Evolutionary conservation across 2,797 vertebrate species (phyloP).

Genomic region (Poliocrania exsul): DNA sequence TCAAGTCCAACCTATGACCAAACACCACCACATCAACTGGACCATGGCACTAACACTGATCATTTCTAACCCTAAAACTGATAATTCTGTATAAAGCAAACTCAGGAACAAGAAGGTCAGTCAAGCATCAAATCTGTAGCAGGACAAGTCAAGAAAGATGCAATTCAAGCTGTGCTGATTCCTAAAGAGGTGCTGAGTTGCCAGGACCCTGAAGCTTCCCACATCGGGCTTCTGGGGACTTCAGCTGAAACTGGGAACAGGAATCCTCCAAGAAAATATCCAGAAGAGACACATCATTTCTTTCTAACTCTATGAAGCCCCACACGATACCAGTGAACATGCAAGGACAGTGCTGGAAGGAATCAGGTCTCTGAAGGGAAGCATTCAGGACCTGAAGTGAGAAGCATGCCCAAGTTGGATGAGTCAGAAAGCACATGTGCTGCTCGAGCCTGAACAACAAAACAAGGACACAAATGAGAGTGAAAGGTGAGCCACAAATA

Average conservation of each 20-base stretch:
- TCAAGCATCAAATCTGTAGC: not conserved
- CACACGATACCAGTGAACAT: not conserved
- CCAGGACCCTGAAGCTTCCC: not conserved
- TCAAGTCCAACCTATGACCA: not conserved
- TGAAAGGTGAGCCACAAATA: not conserved
- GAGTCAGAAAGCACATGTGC: not conserved
- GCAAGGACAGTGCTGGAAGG: not conserved
- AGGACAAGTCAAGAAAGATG: not conserved
- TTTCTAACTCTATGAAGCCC: not conserved
- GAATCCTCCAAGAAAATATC: not conserved
- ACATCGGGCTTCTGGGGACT: not conserved
- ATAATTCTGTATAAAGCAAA: not conserved
- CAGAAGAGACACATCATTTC: not conserved
- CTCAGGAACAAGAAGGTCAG: not conserved
- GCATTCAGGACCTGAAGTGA: not conserved
- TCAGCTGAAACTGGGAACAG: not conserved
- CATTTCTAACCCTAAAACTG: not conserved
- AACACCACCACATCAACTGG: not conserved
- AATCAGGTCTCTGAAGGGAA: not conserved
- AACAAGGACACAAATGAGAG: not conserved
- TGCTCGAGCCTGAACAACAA: not conserved
- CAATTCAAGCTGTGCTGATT: not conserved
- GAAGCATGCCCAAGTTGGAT: not conserved
- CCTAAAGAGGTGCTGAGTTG: not conserved
- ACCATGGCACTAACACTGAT: not conserved